Base-by-base conservation (phyloP, 2,888 invertebrate genomes). In the Cheilosia vernalis region DNA sequence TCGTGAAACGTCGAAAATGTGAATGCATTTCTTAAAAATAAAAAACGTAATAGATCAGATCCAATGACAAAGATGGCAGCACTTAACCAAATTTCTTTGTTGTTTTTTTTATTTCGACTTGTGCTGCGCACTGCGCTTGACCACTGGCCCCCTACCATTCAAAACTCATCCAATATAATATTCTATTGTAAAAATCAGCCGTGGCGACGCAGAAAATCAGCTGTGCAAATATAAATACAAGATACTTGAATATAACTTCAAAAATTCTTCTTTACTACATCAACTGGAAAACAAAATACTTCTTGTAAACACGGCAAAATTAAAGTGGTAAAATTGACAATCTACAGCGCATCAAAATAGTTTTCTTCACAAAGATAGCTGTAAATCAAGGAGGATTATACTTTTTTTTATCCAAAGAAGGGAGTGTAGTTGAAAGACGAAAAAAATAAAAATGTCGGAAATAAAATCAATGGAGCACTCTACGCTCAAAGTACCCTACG, bases 401-500 rank as follows among this genome's bases (percentile, higher is more conserved):
- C 44, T 64, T 69, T 53, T 21, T 66, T 24, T 24, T 9, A 60
- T 60, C 58, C 3, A 21, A 66, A 70, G 66, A 81, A 77, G 76
- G 84, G 70, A 85, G 76, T 81, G 85, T 76, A 64, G 53, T 13
- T 63, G 44, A 47, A 72, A 19, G 27, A 72, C 15, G 47, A 64
- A 66, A 66, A 66, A 67, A 30, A 83, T 40, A 51, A 93, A 90
- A 89, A 98, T 98, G 98, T 96, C 97, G 91, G 98, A 98, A 93
- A 94, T 98, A 86, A 98, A 97, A 92, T 96, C 97, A 87, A 93
- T 99, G 91, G 99, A 99, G 92, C 98, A 99, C 93, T 97, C 98
- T 66, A 98, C 98, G 30, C 94, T 99, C 87, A 98, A 98, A 95
- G 98, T 99, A 87, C 99, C 99, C 1, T 99, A 99, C 90, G 99